Evolutionary conservation across 2,888 invertebrate species (phyloP).

Genomic region (Chrysina gloriosa): DNA sequence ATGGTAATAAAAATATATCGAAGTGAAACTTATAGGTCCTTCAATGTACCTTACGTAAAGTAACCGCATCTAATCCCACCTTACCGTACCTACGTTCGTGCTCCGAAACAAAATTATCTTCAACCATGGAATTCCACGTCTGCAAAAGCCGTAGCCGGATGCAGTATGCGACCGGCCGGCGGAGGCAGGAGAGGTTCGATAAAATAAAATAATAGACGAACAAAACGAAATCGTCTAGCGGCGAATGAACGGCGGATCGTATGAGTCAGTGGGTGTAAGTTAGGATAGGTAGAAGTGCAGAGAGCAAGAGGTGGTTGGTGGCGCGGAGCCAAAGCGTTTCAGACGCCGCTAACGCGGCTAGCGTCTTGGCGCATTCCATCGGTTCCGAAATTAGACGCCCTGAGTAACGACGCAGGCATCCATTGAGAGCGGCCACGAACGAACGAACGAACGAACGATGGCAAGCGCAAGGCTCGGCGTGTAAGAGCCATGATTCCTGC

Average conservation of each 20-base stretch:
- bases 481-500: slow-evolving; percentile 33
- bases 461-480: neutral
- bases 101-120: neutral
- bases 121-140: slow-evolving; percentile 15
- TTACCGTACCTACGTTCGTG: neutral
- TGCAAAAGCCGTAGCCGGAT: neutral
- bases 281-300: slow-evolving; percentile 58
- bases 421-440: slow-evolving; percentile 53
- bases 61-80: neutral
- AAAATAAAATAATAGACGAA: slow-evolving; percentile 27
- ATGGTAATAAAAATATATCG: too few relatives aligned
- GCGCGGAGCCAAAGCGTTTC: slow-evolving; percentile 58
- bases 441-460: neutral
- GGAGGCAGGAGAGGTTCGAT: neutral
- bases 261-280: slow-evolving; percentile 60
- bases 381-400: slow-evolving; percentile 59
- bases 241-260: slow-evolving; percentile 26
- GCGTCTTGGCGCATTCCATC: slow-evolving; percentile 64
- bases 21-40: too few relatives aligned
- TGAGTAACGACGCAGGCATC: slow-evolving; percentile 61
- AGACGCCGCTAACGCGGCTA: slow-evolving; percentile 60
- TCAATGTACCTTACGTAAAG: too few relatives aligned
- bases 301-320: slow-evolving; percentile 63
- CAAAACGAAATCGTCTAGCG: slow-evolving; percentile 25
- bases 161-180: neutral